Conservation (phyloP, 2,797 vertebrate genomes). For the Prionace glauca region DNA sequence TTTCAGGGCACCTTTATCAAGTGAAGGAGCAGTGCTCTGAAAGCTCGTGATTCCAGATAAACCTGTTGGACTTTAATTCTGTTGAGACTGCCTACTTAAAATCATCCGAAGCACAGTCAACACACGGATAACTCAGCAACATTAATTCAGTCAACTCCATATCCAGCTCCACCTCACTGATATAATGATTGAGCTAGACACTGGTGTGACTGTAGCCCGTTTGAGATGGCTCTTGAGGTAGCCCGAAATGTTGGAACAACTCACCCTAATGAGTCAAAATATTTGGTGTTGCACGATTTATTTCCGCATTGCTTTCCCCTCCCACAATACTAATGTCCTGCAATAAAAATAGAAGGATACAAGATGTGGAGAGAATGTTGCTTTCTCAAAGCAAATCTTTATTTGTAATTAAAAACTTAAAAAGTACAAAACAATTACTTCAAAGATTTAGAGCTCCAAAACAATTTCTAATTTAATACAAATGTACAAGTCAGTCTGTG, state of each 20-base stretch:
- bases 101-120: background rate
- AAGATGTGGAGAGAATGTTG: background rate
- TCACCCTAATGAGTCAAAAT: background rate
- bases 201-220: background rate
- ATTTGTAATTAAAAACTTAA: background rate
- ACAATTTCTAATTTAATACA: background rate
- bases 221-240: background rate
- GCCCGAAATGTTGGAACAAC: background rate
- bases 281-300: background rate
- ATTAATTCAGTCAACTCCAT: background rate
- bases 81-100: too few relatives aligned
- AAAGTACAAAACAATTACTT: background rate
- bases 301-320: background rate
- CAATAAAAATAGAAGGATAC: background rate
- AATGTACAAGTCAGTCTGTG: background rate
- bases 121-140: background rate
- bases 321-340: background rate
- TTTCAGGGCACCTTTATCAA: too few relatives aligned
- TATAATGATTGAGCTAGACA: background rate
- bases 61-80: too few relatives aligned
- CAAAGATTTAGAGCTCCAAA: background rate
- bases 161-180: background rate
- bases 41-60: too few relatives aligned
- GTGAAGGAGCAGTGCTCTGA: too few relatives aligned
- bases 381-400: slow-evolving; percentile 10